A percentile compares a stretch with the other conserved stretches of the same genome.
Conservation (phyloP, 1,140 invertebrate genomes). For the Wiebesia pumilae region DNA sequence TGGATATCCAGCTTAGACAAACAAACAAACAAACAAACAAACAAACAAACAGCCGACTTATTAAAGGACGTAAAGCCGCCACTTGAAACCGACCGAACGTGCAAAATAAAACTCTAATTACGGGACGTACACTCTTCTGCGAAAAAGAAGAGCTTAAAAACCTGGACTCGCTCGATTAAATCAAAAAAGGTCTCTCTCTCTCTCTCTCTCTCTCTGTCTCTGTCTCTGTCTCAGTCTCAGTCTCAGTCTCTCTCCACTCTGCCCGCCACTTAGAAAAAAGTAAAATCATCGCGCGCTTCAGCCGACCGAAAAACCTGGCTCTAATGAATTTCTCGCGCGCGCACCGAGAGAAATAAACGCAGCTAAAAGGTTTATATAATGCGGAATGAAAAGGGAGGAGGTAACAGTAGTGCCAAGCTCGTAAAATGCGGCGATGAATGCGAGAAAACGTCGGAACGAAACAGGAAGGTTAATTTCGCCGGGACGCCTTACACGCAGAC, state of each 20-base stretch:
- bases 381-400: neutral
- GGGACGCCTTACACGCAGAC: neutral
- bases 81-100: slow-evolving; percentile 35
- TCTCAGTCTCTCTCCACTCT: neutral
- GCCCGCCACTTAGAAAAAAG: slow-evolving; percentile 33
- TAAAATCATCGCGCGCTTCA: slow-evolving; percentile 22
- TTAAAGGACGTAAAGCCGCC: slow-evolving; percentile 47
- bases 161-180: slow-evolving; percentile 43
- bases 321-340: slow-evolving; percentile 46
- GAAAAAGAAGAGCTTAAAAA: slow-evolving; percentile 33
- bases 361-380: slow-evolving; percentile 20
- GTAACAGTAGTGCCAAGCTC: slow-evolving; percentile 31
- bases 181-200: slow-evolving; percentile 27
- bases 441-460: slow-evolving; percentile 1
- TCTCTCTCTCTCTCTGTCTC: too few species aligned
- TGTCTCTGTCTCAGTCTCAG: neutral
- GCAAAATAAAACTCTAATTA: slow-evolving; percentile 49
- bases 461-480: slow-evolving; percentile 44
- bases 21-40: too few species aligned
- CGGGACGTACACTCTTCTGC: neutral
- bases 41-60: slow-evolving; percentile 7
- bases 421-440: slow-evolving; percentile 47
- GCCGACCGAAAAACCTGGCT: slow-evolving; percentile 23
- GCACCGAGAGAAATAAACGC: neutral
- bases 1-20: neutral